These are phyloP conservation scores for Cygnus atratus DNA, from an alignment of 2,113 vertebrate species.

Conservation along the genomic window DNA sequence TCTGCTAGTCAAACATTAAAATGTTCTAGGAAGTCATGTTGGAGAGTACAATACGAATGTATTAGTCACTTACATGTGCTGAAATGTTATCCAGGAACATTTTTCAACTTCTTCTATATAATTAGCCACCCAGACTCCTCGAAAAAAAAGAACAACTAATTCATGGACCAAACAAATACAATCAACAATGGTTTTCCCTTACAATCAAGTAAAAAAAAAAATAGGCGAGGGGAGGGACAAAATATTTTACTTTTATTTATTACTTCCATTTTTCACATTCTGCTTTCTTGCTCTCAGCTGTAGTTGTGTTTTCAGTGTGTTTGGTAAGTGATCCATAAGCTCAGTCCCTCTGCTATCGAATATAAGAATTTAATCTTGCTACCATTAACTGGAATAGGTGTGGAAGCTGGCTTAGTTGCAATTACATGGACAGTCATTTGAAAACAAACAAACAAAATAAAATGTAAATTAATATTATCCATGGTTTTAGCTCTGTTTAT, in stretches of 20 bases:
- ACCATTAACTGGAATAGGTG: background rate
- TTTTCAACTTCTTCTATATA: background rate
- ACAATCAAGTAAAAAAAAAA: background rate
- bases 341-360: background rate
- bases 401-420: background rate
- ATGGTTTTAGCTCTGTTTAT: background rate
- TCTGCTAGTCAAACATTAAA: background rate
- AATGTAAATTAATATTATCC: background rate
- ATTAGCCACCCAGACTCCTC: background rate
- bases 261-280: background rate
- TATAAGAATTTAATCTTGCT: background rate
- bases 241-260: background rate
- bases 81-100: background rate
- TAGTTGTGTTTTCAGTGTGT: background rate
- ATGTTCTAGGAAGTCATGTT: background rate
- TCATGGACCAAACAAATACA: background rate
- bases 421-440: background rate
- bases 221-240: too few relatives aligned
- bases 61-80: fast-evolving
- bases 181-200: background rate
- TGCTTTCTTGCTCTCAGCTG: background rate
- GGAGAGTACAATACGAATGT: background rate
- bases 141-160: background rate
- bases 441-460: background rate
- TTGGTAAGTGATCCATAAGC: background rate